Evolutionary conservation across 2,797 vertebrate genomes (phyloP).

Genomic region (Emys orbicularis): DNA sequence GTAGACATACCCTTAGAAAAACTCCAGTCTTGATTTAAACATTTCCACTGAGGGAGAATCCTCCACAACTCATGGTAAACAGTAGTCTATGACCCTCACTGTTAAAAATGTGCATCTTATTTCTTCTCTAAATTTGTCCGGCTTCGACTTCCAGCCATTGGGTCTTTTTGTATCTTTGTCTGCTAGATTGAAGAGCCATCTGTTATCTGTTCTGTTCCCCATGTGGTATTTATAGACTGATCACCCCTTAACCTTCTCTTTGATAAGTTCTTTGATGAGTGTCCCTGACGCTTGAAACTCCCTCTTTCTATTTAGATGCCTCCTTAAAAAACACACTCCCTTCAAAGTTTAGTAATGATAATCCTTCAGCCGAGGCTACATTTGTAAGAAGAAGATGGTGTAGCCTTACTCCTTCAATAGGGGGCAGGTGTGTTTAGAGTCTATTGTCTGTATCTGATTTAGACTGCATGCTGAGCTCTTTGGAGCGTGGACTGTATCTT

Average conservation of each 20-base stretch:
- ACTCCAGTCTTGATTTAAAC: not conserved
- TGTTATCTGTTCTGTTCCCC: not conserved
- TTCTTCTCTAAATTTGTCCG: not conserved
- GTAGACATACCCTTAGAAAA: not conserved
- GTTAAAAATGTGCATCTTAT: not conserved
- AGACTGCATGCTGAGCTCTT: not conserved
- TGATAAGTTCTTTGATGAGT: not conserved
- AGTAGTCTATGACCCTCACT: not conserved
- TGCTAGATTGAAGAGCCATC: not conserved
- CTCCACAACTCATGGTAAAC: not conserved
- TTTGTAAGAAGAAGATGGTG: not conserved
- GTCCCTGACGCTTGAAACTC: not conserved
- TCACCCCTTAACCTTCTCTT: not conserved
- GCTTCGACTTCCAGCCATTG: not conserved
- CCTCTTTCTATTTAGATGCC: not conserved
- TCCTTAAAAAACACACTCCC: not conserved
- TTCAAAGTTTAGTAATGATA: not conserved
- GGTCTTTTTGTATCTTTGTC: not conserved
- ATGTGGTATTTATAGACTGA: not conserved
- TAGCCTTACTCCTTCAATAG: not conserved
- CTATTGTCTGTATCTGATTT: not conserved
- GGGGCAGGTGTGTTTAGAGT: not conserved
- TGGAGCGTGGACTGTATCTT: not conserved
- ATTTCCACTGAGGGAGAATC: not conserved
- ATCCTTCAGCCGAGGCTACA: not conserved